Evolutionary conservation across 2,888 invertebrate species (phyloP), one percentile per base, ranked within the genome.

Genomic region (Dryomyza anilis): DNA sequence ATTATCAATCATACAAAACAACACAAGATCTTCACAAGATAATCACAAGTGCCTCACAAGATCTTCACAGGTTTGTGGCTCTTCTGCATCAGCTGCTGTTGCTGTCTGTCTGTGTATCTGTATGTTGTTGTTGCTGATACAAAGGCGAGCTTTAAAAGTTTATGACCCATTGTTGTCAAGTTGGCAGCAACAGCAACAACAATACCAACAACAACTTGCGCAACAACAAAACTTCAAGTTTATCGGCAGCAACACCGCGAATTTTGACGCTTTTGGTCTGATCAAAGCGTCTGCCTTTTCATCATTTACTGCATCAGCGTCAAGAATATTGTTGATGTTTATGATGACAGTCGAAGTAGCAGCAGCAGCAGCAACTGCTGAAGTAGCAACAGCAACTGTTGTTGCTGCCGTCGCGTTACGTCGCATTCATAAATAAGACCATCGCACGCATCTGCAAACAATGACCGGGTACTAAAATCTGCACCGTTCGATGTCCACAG

Each of bases 251-350:
- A 16, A 25, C 19, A 25, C 29, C 29, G 14, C 29, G 27, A 36
- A 19, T 33, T 25, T 29, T 8, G 36, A 33, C 10, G 27, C 52
- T 43, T 30, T 61, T 52, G 52, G 27, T 53, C 67, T 72, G 73
- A 76, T 74, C 73, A 73, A 75, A 71, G 67, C 71, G 71, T 73
- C 77, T 71, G 77, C n/a, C 77, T 79, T 76, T 78, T 79, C 80
- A 80, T 79, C 79, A 79, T 79, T 79, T 79, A 80, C 78, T 80
- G 79, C 76, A 80, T 79, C 80, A 79, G 80, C 79, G 79, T 79
- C 79, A 79, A 79, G 77, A 79, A 77, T 78, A 78, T 79, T 76
- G 79, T 78, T 79, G 80, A 79, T 80, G 79, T 79, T 79, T 80
- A 79, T 74, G 80, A 79, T 79, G 79, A 79, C 80, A 80, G 71